Conservation (phyloP, 2,113 vertebrate species). For the Rhinopomastus cyanomelas region DNA sequence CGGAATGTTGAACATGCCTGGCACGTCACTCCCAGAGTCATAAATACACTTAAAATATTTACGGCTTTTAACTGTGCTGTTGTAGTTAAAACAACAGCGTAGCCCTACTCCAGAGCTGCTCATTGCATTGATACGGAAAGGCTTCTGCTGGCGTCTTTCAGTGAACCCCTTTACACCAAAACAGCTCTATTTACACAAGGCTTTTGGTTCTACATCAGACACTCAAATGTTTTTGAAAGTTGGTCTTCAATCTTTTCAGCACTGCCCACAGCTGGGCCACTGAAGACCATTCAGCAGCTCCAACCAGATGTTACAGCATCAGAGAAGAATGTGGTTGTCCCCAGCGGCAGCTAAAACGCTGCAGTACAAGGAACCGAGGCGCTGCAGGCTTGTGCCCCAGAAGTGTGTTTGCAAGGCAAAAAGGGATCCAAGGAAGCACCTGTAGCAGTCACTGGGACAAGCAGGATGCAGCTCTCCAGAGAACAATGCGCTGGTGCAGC, state of each 20-base stretch:
- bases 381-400: not conserved
- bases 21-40: not conserved
- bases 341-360: too few species aligned
- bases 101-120: not conserved
- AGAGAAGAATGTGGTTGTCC: not conserved
- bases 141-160: not conserved
- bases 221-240: not conserved
- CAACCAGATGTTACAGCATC: accelerated
- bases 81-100: not conserved
- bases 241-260: not conserved
- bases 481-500: not conserved
- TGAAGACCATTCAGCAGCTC: not conserved
- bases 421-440: constrained; percentile 23
- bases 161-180: not conserved
- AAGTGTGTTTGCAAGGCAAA: accelerated
- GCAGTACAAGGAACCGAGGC: accelerated
- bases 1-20: not conserved
- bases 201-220: not conserved
- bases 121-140: not conserved
- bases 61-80: not conserved
- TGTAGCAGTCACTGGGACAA: not conserved
- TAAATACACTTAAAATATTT: not conserved
- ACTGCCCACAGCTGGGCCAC: not conserved
- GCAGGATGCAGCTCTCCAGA: constrained; percentile 15
- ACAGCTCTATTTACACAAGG: not conserved